These are phyloP conservation scores for Pogonomyrmex barbatus DNA, from an alignment of 1,140 invertebrate species.

Conservation along the genomic window DNA sequence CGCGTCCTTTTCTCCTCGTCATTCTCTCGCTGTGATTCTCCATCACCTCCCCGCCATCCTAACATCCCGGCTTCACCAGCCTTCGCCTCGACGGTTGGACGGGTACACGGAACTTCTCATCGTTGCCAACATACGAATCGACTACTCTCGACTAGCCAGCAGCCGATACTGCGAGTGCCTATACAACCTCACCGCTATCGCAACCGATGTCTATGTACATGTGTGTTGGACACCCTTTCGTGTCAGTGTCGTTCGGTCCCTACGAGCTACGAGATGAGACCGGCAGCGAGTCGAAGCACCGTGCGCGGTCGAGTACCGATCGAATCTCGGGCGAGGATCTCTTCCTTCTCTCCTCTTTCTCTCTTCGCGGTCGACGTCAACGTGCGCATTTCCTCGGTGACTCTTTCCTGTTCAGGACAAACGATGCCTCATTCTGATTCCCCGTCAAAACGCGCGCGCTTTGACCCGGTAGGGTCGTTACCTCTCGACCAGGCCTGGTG, in stretches of 20 bases:
- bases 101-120: conserved; percentile 73
- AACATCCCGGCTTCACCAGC: conserved; percentile 34
- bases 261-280: conserved; percentile 31
- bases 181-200: neutral
- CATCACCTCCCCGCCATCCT: conserved; percentile 35
- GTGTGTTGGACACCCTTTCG: conserved; percentile 30
- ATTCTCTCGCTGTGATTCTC: conserved; percentile 57
- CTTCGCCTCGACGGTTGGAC: conserved; percentile 24
- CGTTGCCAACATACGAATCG: conserved; percentile 66
- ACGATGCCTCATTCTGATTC: conserved; percentile 37
- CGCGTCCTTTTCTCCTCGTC: conserved; percentile 43
- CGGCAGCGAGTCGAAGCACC: conserved; percentile 25
- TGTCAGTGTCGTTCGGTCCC: conserved; percentile 21
- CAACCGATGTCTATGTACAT: neutral
- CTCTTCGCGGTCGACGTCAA: conserved; percentile 46
- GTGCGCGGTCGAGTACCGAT: conserved; percentile 59
- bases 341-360: conserved; percentile 35
- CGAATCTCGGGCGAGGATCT: conserved; percentile 69
- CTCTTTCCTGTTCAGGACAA: conserved; percentile 60
- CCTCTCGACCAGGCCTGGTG: conserved; percentile 71
- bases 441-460: conserved; percentile 48
- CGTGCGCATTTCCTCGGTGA: conserved; percentile 63
- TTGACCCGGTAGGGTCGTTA: conserved; percentile 74
- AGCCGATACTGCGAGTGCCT: conserved; percentile 19
- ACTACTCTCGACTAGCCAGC: conserved; percentile 59